These are phyloP conservation scores for Amiota minor DNA, from an alignment of 2,888 invertebrate species.

Conservation along the genomic window DNA sequence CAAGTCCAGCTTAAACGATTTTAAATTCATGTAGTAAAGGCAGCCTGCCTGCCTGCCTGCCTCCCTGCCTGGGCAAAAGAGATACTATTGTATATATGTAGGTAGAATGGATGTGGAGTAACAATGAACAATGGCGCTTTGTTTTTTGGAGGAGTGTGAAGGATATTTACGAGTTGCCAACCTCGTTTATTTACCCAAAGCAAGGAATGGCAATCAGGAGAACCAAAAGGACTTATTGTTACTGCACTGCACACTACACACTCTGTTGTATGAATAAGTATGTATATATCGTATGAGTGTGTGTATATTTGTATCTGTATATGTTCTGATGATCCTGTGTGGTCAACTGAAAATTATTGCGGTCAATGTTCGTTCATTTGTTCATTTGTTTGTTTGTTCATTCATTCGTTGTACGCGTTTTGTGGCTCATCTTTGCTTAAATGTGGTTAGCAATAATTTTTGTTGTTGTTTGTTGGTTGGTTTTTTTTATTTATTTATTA, in stretches of 20 bases:
- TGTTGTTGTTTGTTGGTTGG: constrained; percentile 6
- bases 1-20: constrained; percentile 11
- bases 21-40: constrained; percentile 9
- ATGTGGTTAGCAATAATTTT: constrained; percentile 43
- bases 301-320: constrained; percentile 13
- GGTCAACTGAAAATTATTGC: constrained; percentile 37
- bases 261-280: background rate
- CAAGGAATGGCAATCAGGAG: background rate
- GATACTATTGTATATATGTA: too few species aligned
- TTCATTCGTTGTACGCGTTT: constrained; percentile 15
- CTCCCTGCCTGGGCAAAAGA: too few species aligned
- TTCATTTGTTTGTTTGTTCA: too few species aligned
- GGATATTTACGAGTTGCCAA: constrained; percentile 62
- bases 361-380: constrained; percentile 30
- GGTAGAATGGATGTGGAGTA: background rate
- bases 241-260: too few species aligned
- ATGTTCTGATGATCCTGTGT: constrained; percentile 20
- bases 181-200: constrained; percentile 13
- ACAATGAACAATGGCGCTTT: too few species aligned
- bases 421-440: constrained; percentile 32
- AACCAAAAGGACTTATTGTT: background rate
- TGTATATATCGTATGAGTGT: constrained; percentile 5
- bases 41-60: too few species aligned
- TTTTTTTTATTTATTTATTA: constrained; percentile 10
- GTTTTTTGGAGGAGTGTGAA: background rate